Conservation (phyloP, 1,140 invertebrate genomes). For the Rhyzopertha dominica region DNA sequence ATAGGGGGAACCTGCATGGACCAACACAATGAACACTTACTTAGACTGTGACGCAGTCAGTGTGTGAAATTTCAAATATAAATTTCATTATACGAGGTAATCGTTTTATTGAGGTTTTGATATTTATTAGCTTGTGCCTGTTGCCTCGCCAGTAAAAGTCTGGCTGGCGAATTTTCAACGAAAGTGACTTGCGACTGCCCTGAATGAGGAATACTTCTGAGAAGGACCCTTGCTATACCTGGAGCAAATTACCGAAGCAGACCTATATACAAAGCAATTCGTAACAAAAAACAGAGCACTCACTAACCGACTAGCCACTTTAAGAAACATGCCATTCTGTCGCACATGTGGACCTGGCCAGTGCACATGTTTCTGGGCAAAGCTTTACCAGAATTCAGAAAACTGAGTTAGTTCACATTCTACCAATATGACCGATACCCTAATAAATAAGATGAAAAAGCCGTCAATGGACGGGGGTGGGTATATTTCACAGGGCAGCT, state of each 20-base stretch:
- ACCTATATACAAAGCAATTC: neutral
- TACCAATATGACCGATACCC: slow-evolving; percentile 27
- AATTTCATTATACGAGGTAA: slow-evolving; percentile 6
- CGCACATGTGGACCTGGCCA: too few species aligned
- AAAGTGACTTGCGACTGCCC: too few species aligned
- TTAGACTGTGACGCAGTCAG: slow-evolving; percentile 22
- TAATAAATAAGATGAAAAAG: slow-evolving; percentile 41
- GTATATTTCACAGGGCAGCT: slow-evolving; percentile 43
- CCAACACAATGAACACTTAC: slow-evolving; percentile 3
- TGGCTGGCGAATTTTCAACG: too few species aligned
- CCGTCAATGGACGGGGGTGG: slow-evolving; percentile 40
- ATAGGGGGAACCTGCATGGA: slow-evolving; percentile 21
- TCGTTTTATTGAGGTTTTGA: slow-evolving; percentile 14
- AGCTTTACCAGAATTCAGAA: slow-evolving; percentile 17
- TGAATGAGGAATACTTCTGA: too few species aligned
- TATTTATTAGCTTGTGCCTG: too few species aligned
- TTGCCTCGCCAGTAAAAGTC: too few species aligned
- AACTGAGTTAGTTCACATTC: slow-evolving; percentile 32
- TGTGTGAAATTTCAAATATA: slow-evolving; percentile 22
- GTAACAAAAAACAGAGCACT: neutral
- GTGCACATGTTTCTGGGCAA: too few species aligned
- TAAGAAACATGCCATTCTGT: too few species aligned
- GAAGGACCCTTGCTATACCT: too few species aligned
- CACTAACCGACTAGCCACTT: neutral
- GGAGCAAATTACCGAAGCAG: neutral